Evolutionary conservation across 1,140 invertebrate species (phyloP), one percentile per base, ranked within the genome.

Genomic region (Cyclina sinensis): DNA sequence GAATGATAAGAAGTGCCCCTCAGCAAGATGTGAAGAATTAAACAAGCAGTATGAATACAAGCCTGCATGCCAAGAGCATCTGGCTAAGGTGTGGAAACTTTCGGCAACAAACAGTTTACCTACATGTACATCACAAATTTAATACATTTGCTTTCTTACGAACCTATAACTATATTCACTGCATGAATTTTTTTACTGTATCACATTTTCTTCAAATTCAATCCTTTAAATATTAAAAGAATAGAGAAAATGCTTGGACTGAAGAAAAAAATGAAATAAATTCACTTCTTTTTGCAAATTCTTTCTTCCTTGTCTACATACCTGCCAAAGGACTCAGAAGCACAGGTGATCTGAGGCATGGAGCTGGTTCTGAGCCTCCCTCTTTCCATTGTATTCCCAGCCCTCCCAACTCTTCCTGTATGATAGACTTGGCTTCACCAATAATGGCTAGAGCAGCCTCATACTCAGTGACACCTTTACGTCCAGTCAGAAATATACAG

Each of bases 391-490:
- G 76, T 27, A 95, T 92, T 12, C 93, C 95, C 1, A 93, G n/a
- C 21, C 92, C 91, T 21, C 93, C 94, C 3, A 95, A 88, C 62
- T 95, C 95, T 11, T 92, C 92, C 84, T 94, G 90, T 43, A 96
- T 89, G 9, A 96, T 84, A 32, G 89, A 85, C 51, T 98, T 97
- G 24, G 98, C 98, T 96, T 99, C 98, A 48, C 96, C 91, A 51
- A 99, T 97, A 5, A 99, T 96, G 74, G 98, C 96, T 85, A 96
- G 93, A 27, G 98, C 98, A 24, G 98, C 98, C 95, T 99, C 97
- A 86, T 96, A 96, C 62, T 98, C 97, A 51, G 98, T 98, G 83
- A 99, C 96, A 30, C 97, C 97, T 93, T 97, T 96, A 94, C 97
- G 97, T 21, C 98, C 98, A 0, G 97, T 98, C 32, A 99, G 97